Percentiles rank a stretch among this genome's conserved stretches.
Conservation (phyloP, 2,797 vertebrate genomes). For the Manis crassicaudata region DNA sequence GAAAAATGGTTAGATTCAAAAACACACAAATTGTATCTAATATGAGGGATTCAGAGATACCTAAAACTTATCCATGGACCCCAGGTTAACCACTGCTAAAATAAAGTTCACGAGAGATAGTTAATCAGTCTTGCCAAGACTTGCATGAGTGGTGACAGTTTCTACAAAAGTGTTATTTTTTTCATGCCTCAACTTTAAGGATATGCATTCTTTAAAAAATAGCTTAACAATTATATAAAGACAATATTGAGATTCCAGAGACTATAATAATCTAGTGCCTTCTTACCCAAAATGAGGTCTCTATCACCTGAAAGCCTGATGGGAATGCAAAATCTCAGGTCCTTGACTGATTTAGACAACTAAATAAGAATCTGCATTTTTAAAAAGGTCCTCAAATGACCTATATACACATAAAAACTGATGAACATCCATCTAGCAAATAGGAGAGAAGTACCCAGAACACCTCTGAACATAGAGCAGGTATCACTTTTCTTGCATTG, state of each 20-base stretch:
- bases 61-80: not conserved
- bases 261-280: not conserved
- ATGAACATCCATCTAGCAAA: not conserved
- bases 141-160: not conserved
- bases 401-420: not conserved
- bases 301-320: not conserved
- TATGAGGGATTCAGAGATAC: not conserved
- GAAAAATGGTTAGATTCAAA: not conserved
- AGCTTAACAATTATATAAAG: not conserved
- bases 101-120: not conserved
- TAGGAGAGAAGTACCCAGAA: not conserved
- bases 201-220: not conserved
- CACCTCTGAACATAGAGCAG: not conserved
- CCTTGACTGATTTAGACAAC: not conserved
- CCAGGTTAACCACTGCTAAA: not conserved
- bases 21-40: not conserved
- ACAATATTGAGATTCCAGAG: not conserved
- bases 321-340: not conserved
- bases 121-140: not conserved
- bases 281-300: not conserved
- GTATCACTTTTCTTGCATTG: not conserved
- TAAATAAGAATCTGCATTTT: not conserved
- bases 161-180: not conserved
- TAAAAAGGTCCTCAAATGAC: not conserved
- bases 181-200: not conserved